phyloP scores from a whole-genome alignment of 1,140 invertebrate genomes.

The Ceratitis capitata region DNA sequence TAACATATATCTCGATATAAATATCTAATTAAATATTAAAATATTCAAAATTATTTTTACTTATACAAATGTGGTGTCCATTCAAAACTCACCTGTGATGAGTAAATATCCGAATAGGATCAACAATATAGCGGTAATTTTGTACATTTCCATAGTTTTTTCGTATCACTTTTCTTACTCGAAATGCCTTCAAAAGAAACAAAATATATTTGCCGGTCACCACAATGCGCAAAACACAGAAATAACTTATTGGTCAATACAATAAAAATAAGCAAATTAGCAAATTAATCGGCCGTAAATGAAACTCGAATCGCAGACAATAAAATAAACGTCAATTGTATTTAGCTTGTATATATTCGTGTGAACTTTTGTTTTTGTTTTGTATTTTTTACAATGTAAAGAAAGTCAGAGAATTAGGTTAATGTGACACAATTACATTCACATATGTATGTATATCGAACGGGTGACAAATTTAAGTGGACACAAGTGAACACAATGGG shows the following conservation, averaged over 20 bases:
- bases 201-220: too few relatives aligned
- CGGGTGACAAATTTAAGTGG: conserved; percentile 12
- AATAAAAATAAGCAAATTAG: not conserved
- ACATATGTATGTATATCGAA: too few relatives aligned
- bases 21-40: not conserved
- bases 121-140: conserved; percentile 49
- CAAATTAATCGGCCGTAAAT: conserved; percentile 8
- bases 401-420: conserved; percentile 20
- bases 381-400: not conserved
- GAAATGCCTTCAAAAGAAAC: not conserved
- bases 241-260: not conserved
- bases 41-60: not conserved
- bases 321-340: not conserved
- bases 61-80: too few relatives aligned
- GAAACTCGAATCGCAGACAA: not conserved
- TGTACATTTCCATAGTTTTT: not conserved
- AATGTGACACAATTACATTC: conserved; percentile 36
- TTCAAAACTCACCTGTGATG: conserved; percentile 52
- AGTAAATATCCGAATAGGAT: conserved; percentile 62
- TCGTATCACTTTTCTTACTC: not conserved
- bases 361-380: too few relatives aligned
- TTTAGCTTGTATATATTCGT: not conserved
- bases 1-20: too few relatives aligned
- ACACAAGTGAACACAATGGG: not conserved
- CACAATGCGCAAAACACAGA: not conserved